Conservation (phyloP, 2,797 vertebrate genomes). For the Acestrorhynchus altus region DNA sequence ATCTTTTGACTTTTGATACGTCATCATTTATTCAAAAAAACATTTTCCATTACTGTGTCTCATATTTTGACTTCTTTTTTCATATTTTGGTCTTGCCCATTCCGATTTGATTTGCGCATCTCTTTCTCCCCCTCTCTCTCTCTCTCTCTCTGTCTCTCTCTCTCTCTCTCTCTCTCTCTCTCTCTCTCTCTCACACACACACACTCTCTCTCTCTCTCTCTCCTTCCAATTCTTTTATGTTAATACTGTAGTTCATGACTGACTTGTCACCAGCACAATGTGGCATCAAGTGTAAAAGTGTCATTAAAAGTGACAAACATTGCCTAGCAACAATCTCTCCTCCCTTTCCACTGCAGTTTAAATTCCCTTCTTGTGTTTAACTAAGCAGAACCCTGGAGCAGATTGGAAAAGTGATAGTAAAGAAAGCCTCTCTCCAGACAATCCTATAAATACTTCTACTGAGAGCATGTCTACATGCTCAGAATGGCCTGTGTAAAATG, state of each 20-base stretch:
- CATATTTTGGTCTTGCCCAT: too few relatives aligned
- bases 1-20: too few relatives aligned
- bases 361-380: conserved; percentile 24
- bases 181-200: background rate
- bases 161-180: background rate
- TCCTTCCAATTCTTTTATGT: background rate
- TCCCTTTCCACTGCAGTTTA: background rate
- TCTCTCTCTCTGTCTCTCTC: background rate
- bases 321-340: conserved; percentile 30
- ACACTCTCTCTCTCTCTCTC: background rate
- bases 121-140: background rate
- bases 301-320: conserved; percentile 33
- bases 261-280: conserved; percentile 6
- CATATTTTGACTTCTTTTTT: too few relatives aligned
- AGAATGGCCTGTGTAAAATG: background rate
- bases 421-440: background rate
- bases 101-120: too few relatives aligned
- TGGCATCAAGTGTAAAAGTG: conserved; percentile 12
- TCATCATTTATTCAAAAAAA: too few relatives aligned
- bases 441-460: background rate
- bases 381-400: conserved; percentile 6
- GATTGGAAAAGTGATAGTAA: conserved; percentile 6
- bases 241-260: background rate
- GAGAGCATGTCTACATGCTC: background rate
- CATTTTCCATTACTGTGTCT: too few relatives aligned